These are phyloP conservation scores for Penaeus monodon DNA, from an alignment of 2,888 invertebrate species.

Conservation along the genomic window DNA sequence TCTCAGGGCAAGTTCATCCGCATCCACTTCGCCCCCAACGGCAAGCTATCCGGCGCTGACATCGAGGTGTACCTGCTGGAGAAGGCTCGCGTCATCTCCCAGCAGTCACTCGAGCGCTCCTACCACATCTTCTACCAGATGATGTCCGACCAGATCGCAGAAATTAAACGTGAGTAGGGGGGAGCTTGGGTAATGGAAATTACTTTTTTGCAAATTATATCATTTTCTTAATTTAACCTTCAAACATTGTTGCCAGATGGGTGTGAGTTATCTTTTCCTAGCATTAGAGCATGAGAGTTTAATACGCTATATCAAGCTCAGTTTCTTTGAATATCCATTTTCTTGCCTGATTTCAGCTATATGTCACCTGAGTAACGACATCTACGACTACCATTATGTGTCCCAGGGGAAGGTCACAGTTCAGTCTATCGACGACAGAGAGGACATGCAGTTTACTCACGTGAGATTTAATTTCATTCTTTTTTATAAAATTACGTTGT, in stretches of 20 bases:
- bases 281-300: not conserved
- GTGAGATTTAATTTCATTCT: not conserved
- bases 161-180: conserved; percentile 79
- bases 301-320: not conserved
- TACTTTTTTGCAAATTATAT: no score
- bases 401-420: conserved; percentile 60
- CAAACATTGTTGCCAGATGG: no score
- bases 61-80: conserved; percentile 99
- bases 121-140: conserved; percentile 99
- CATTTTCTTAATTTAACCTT: no score
- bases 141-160: conserved; percentile 91
- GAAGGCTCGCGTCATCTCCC: conserved; percentile 99
- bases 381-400: conserved; percentile 59
- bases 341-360: not conserved
- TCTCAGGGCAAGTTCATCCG: conserved; percentile 80
- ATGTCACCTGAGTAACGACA: conserved; percentile 38
- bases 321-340: not conserved
- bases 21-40: conserved; percentile 65
- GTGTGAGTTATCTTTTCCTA: not conserved
- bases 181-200: no score
- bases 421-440: conserved; percentile 56
- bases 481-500: no score
- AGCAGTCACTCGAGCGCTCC: conserved; percentile 96
- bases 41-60: conserved; percentile 79
- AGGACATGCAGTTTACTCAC: conserved; percentile 60